phyloP scores from a whole-genome alignment of 92 coral and sea anemone species.

The Hydrozoanthus gracilis region DNA sequence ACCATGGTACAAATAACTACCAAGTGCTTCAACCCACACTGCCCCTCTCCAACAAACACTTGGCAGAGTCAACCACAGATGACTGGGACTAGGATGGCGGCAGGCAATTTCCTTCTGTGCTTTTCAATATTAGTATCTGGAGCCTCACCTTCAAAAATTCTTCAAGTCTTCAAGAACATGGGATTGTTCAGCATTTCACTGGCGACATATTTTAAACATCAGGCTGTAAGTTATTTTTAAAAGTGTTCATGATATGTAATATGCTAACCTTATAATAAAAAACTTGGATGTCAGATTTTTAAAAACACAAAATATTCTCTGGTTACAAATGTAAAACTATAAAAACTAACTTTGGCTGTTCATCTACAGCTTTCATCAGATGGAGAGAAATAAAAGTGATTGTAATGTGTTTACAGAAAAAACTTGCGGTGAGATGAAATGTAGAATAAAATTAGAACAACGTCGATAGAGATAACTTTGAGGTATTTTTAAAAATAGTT shows the following conservation, averaged over 20 bases:
- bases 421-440: too few species aligned
- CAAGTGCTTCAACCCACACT: constrained; percentile 52
- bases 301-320: too few species aligned
- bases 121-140: constrained; percentile 59
- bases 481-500: too few species aligned
- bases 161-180: constrained; percentile 58
- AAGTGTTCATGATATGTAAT: constrained; percentile 8
- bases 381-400: too few species aligned
- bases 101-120: constrained; percentile 60
- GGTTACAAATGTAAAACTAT: too few species aligned
- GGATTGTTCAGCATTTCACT: constrained; percentile 58
- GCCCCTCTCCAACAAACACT: constrained; percentile 53
- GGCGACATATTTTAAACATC: constrained; percentile 63
- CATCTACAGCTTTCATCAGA: too few species aligned
- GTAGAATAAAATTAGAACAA: too few species aligned
- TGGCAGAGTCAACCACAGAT: constrained; percentile 65
- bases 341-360: too few species aligned
- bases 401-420: too few species aligned
- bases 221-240: constrained; percentile 55
- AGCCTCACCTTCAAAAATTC: constrained; percentile 55
- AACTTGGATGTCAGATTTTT: constrained; percentile 1
- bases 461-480: too few species aligned
- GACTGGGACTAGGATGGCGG: constrained; percentile 64
- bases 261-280: not conserved
- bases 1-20: constrained; percentile 61